phyloP scores from a whole-genome alignment of 1,140 invertebrate genomes.

The Aethina tumida region DNA sequence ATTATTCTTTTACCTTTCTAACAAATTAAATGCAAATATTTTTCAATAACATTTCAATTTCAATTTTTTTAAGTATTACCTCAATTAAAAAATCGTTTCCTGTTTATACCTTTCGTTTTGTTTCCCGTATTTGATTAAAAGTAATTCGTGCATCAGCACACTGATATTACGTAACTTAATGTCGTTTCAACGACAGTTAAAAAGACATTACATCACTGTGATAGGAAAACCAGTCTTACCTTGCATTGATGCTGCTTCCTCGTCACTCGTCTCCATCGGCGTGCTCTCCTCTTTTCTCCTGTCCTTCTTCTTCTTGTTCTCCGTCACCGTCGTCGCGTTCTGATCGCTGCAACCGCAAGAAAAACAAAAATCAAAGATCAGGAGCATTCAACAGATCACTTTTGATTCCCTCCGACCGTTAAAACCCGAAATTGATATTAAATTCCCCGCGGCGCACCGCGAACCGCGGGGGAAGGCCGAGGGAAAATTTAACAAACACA shows the following conservation, averaged over 20 bases:
- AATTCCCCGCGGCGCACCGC: neutral
- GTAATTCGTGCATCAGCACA: too few species aligned
- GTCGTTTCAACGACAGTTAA: too few species aligned
- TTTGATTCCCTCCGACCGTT: neutral
- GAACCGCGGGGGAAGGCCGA: neutral
- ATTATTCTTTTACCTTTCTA: too few species aligned
- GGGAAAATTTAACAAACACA: constrained; percentile 2
- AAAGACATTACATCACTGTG: too few species aligned
- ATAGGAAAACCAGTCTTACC: too few species aligned
- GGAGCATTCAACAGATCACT: neutral
- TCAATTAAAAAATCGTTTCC: neutral
- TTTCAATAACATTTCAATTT: neutral
- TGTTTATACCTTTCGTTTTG: too few species aligned
- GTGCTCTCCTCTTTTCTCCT: constrained; percentile 41
- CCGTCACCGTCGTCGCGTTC: constrained; percentile 19
- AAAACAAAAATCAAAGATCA: constrained; percentile 10
- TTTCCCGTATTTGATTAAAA: too few species aligned
- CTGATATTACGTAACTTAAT: too few species aligned
- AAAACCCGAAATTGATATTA: constrained; percentile 1
- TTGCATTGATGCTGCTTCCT: constrained; percentile 36
- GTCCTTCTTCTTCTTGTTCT: constrained; percentile 41
- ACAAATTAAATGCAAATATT: too few species aligned
- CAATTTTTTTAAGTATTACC: neutral
- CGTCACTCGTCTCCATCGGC: constrained; percentile 38
- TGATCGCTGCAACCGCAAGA: constrained; percentile 26